phyloP scores from a whole-genome alignment of 2,888 invertebrate genomes.

The Carabus problematicus region DNA sequence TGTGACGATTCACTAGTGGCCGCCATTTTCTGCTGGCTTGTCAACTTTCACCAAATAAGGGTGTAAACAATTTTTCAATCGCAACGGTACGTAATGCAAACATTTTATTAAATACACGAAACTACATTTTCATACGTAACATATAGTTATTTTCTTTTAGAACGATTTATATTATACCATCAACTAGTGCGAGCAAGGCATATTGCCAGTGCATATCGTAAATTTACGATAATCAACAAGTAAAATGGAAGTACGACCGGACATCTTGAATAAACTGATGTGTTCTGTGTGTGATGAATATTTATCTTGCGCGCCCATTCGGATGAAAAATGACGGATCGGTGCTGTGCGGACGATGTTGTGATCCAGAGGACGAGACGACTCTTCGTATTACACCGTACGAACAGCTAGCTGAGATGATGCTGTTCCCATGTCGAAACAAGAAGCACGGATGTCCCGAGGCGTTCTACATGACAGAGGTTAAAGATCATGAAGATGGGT shows the following conservation, averaged over 20 bases:
- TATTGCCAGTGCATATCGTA: too few relatives aligned
- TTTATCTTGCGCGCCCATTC: background rate
- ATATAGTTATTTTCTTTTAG: too few relatives aligned
- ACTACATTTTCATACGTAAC: too few relatives aligned
- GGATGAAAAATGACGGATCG: background rate
- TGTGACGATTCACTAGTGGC: too few relatives aligned
- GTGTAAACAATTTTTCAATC: too few relatives aligned
- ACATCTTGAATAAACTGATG: background rate
- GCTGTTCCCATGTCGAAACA: conserved; percentile 6
- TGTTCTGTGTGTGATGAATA: conserved; percentile 1
- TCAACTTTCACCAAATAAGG: too few relatives aligned
- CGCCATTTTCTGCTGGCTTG: too few relatives aligned
- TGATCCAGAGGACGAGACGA: background rate
- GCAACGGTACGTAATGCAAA: too few relatives aligned
- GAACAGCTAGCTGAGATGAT: background rate
- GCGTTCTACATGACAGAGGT: background rate
- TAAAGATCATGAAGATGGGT: background rate
- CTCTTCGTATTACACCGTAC: background rate
- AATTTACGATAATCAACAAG: too few relatives aligned
- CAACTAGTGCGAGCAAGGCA: too few relatives aligned
- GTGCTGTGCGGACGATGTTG: conserved; percentile 8
- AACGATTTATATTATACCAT: too few relatives aligned
- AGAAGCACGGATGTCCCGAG: background rate
- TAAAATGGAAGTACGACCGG: background rate
- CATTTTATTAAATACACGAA: too few relatives aligned